A percentile compares a stretch with the other conserved stretches of the same genome.
Conservation (phyloP, 2,888 invertebrate species). For the Ormyrus labotus region DNA sequence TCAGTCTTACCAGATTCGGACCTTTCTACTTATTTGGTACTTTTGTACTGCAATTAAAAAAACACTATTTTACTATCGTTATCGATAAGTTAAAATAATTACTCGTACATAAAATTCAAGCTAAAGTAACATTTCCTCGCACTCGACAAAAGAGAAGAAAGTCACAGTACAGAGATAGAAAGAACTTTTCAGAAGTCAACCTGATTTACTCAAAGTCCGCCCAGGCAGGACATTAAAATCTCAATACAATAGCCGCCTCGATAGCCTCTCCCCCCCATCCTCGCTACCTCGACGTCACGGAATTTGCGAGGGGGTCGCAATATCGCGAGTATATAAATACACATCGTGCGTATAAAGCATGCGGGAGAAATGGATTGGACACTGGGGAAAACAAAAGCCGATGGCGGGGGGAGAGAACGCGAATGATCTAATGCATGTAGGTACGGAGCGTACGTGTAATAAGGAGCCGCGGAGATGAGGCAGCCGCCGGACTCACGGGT, state of each 20-base stretch:
- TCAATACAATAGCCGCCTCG: neutral
- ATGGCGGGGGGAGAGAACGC: too few species aligned
- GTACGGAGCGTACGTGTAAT: conserved; percentile 63
- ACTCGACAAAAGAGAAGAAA: too few species aligned
- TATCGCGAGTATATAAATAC: neutral
- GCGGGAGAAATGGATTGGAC: conserved; percentile 13
- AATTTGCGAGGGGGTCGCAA: too few species aligned
- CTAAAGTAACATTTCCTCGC: too few species aligned
- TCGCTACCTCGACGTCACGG: too few species aligned
- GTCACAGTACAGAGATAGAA: too few species aligned
- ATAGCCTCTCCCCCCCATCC: neutral
- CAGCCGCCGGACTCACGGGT: conserved; percentile 70
- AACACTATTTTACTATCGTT: too few species aligned
- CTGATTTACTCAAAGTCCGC: too few species aligned
- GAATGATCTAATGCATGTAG: conserved; percentile 53
- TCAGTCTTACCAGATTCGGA: neutral
- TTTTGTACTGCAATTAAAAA: neutral
- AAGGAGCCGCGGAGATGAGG: conserved; percentile 66
- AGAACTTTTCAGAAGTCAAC: too few species aligned
- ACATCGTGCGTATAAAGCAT: neutral
- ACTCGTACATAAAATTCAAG: too few species aligned
- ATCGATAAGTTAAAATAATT: too few species aligned
- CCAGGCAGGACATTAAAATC: neutral
- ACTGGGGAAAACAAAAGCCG: conserved; percentile 4
- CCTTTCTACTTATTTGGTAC: neutral